These are phyloP conservation scores for Sarcoramphus papa DNA, from an alignment of 2,797 vertebrate species.

Conservation along the genomic window DNA sequence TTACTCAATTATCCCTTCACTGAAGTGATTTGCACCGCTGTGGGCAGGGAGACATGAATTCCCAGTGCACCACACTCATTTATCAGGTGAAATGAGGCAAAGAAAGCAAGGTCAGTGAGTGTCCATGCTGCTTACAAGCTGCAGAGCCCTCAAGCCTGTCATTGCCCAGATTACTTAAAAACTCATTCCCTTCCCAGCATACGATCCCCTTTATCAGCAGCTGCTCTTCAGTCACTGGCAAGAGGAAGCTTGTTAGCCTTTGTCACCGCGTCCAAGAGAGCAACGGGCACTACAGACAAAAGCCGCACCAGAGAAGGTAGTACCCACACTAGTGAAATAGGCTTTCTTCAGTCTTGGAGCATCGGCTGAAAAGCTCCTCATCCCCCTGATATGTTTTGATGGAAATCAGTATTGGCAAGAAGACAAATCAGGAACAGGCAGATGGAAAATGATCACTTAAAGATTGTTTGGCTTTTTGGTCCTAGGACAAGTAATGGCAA, in stretches of 20 bases:
- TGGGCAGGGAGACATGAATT: constrained; percentile 8
- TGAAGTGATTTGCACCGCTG: not conserved
- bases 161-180: constrained; percentile 36
- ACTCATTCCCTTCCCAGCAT: not conserved
- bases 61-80: constrained; percentile 50
- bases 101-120: constrained; percentile 49
- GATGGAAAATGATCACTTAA: not conserved
- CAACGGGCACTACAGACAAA: not conserved
- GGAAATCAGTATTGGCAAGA: not conserved
- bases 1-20: constrained; percentile 54
- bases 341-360: not conserved
- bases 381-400: not conserved
- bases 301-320: not conserved
- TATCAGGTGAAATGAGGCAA: constrained; percentile 71
- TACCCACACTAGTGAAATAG: not conserved
- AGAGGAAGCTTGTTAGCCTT: not conserved
- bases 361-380: not conserved
- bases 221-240: not conserved
- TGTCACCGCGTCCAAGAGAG: not conserved
- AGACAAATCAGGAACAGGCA: not conserved
- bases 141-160: constrained; percentile 45
- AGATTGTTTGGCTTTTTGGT: not conserved
- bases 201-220: not conserved
- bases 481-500: not conserved
- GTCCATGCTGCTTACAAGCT: constrained; percentile 41